Evolutionary conservation across 2,797 vertebrate species (phyloP).

Genomic region (Benthosema pterotum): DNA sequence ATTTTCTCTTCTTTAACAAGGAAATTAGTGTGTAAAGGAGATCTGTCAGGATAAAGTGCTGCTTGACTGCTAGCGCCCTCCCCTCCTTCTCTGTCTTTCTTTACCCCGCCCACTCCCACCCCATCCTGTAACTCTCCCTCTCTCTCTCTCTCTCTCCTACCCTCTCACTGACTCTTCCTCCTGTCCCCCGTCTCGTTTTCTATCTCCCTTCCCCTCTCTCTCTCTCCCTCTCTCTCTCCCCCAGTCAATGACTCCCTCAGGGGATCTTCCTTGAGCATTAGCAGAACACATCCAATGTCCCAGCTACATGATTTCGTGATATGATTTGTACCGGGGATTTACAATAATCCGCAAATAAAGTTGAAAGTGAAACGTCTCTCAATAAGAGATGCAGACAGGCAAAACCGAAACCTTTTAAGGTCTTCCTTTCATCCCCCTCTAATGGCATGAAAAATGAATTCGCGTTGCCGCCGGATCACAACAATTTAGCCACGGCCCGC

Average conservation of each 20-base stretch:
- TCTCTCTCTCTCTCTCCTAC: conserved; percentile 49
- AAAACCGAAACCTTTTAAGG: conserved; percentile 77
- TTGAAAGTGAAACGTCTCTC: conserved; percentile 78
- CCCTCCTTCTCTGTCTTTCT: conserved; percentile 70
- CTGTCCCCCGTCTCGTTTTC: conserved; percentile 16
- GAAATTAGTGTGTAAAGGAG: conserved; percentile 83
- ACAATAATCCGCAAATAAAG: conserved; percentile 77
- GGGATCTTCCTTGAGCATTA: conserved; percentile 76
- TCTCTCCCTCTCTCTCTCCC: conserved; percentile 44
- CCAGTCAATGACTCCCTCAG: conserved; percentile 73
- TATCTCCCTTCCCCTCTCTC: conserved; percentile 36
- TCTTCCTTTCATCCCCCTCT: conserved; percentile 76
- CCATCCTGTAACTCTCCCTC: conserved; percentile 50
- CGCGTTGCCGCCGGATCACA: conserved; percentile 72
- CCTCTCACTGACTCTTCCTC: not conserved
- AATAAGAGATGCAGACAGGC: conserved; percentile 76
- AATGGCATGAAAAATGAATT: conserved; percentile 78
- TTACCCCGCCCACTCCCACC: conserved; percentile 55
- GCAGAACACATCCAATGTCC: conserved; percentile 73
- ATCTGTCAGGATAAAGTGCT: conserved; percentile 84
- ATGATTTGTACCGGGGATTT: conserved; percentile 85
- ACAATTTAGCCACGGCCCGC: conserved; percentile 70
- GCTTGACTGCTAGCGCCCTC: conserved; percentile 70
- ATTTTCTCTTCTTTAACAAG: conserved; percentile 83
- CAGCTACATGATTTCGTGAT: conserved; percentile 78